Base-by-base conservation (phyloP, 2,888 invertebrate genomes). In the Pheosia gnoma region DNA sequence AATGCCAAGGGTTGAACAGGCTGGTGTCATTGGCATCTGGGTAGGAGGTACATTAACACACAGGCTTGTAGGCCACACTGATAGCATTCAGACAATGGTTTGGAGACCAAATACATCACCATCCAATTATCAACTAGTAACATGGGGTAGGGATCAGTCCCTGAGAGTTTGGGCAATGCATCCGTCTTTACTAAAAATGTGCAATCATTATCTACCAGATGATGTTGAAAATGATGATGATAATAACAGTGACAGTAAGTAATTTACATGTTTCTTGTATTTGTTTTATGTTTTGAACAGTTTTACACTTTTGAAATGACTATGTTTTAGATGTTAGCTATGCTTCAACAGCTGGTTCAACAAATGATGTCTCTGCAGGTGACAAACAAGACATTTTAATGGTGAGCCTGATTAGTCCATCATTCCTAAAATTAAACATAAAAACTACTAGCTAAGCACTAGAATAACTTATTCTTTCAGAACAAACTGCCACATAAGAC, bases 121-220 rank as follows among this genome's bases (percentile, higher is more conserved):
- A 55, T 92, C 94, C 13, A 97, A 97, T 80, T 96, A 96, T 81
- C 98, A 99, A 84, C 91, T 99, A 56, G 96, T 99, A 0, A 98
- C 98, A 3, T 99, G 99, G 99, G 98, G 98, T 0, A 96, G 98
- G 82, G 99, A 99, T 93, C 98, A 98, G 82, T 97, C 97, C 11
- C 93, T 99, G 51, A 95, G 98, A 59, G 96, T 98, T 37, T 99
- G 98, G 97, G 96, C 96, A 80, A 97, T 98, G 80, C 98, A 98
- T 83, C 96, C 97, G 52, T 96, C 96, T 65, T 91, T 98, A 68
- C 95, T 98, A 74, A 97, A 97, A 90, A 92, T 97, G 80, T 97
- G 97, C 83, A 94, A 76, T 70, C 94, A 91, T 81, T 94, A 87
- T 77, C 95, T 96, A 53, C 95, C 96, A 74, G 96, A 96, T 80